Percentiles rank a stretch among this genome's conserved stretches.
Evolutionary conservation across 2,888 invertebrate species (phyloP).

Genomic region (Eupeodes luniger): DNA sequence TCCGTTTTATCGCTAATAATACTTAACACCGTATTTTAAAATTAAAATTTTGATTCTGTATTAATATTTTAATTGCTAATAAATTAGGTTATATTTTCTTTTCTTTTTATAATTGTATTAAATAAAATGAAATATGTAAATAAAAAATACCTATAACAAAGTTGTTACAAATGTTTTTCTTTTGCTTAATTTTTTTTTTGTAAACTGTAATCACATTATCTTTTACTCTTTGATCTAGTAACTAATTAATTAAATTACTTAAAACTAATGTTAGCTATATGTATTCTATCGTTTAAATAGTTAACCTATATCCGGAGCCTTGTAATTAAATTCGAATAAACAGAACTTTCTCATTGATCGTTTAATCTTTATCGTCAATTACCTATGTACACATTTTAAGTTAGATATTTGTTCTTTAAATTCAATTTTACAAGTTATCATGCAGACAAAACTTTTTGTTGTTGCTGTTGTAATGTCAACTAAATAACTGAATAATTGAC

Average conservation of each 20-base stretch:
- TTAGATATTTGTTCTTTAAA: conserved; percentile 31
- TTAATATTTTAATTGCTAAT: conserved; percentile 42
- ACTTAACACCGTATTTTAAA: neutral
- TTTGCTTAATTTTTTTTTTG: conserved; percentile 9
- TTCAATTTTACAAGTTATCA: conserved; percentile 64
- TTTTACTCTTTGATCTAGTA: conserved; percentile 67
- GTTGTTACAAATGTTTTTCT: conserved; percentile 51
- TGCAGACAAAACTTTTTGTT: conserved; percentile 15
- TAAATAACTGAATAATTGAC: conserved; percentile 63
- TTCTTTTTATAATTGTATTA: neutral
- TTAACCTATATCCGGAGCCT: conserved; percentile 70
- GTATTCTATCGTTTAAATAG: conserved; percentile 61
- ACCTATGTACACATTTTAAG: conserved; percentile 25
- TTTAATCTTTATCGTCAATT: conserved; percentile 1
- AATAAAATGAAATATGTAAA: conserved; percentile 1
- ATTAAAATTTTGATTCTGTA: conserved; percentile 51
- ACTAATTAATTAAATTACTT: conserved; percentile 71
- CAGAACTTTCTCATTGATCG: conserved; percentile 17
- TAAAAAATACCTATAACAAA: conserved; percentile 42
- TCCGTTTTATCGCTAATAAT: conserved; percentile 12
- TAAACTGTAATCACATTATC: conserved; percentile 71
- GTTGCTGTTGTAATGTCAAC: conserved; percentile 48
- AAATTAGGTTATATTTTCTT: neutral
- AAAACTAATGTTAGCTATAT: conserved; percentile 68
- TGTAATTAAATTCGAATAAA: conserved; percentile 69